Evolutionary conservation across 2,888 invertebrate genomes (phyloP).

Genomic region (Byasa hedistus): DNA sequence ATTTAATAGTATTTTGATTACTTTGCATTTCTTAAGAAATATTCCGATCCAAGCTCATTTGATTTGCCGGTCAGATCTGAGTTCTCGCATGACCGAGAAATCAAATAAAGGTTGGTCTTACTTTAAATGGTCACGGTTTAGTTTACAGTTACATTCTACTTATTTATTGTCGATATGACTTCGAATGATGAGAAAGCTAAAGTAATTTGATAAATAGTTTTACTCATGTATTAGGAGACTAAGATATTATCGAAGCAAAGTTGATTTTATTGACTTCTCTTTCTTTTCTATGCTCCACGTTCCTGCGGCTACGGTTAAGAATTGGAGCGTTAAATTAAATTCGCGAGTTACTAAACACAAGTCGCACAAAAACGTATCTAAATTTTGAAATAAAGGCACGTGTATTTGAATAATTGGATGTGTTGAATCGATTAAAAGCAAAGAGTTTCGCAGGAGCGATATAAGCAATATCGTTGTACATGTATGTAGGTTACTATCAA

Average conservation of each 20-base stretch:
- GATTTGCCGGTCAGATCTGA: slow-evolving; percentile 26
- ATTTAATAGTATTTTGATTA: slow-evolving; percentile 1
- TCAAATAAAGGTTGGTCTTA: slow-evolving; percentile 28
- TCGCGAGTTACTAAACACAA: not conserved
- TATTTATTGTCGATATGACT: slow-evolving; percentile 16
- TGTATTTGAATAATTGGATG: slow-evolving; percentile 8
- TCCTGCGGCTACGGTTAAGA: not conserved
- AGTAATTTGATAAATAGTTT: not conserved
- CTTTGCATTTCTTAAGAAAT: slow-evolving; percentile 17
- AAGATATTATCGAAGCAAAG: no score
- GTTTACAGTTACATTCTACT: slow-evolving; percentile 28
- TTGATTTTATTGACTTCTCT: no score
- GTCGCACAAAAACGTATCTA: not conserved
- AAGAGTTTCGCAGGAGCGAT: slow-evolving; percentile 13
- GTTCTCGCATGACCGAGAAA: slow-evolving; percentile 30
- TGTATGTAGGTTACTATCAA: slow-evolving; percentile 30
- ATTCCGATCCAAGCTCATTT: slow-evolving; percentile 17
- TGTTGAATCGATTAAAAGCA: slow-evolving; percentile 22
- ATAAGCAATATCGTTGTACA: slow-evolving; percentile 17
- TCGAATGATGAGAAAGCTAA: not conserved
- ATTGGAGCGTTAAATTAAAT: not conserved
- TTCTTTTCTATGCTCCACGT: no score
- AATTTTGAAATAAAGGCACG: not conserved
- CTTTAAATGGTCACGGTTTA: slow-evolving; percentile 24
- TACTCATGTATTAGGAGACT: not conserved